Base-by-base conservation (phyloP, 2,888 invertebrate genomes). In the Tuta absoluta region DNA sequence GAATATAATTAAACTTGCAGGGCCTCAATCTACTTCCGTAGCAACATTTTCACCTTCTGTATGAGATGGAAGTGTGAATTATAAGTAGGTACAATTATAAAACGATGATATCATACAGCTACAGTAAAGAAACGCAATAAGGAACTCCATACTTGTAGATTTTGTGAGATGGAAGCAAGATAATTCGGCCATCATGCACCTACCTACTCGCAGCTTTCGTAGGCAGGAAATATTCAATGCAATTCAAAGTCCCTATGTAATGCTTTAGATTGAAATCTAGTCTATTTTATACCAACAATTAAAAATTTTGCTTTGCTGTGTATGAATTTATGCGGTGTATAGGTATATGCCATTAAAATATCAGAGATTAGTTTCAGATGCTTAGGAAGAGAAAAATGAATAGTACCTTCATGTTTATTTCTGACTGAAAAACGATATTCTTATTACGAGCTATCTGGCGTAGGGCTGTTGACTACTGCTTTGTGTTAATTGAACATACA, bases 171-270 rank as follows among this genome's bases (percentile, higher is more conserved):
- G n/a, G 45, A 45, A 45, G 17, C 5, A 17, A 17, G 45, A 17
- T 45, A 17, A 45, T 45, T 45, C 45, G n/a, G 45, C 2, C 45
- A 45, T 45, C n/a, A 45, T 33, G 33, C 33, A 33, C 33, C 33
- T 33, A 33, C 33, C 33, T 33, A 33, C 33, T 33, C 33, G 33
- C 4, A 10, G 33, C 10, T 45, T 17, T 45, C 8, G 17, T 45
- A 45, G 45, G 45, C n/a, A 45, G 45, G 45, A 45, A 45, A 45
- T 45, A 45, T 45, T n/a, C 45, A 45, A 7, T 45, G 45, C 45
- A 45, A 7, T 45, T 45, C 8, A 45, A 45, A 45, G 1, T 37
- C 12, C 8, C 12, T 8, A 37, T 37, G 8, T 17, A n/a, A 45
- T 5, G n/a, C 45, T 45, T 8, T 45, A 17, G 8, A 37, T 8